phyloP scores from a whole-genome alignment of 1,140 invertebrate species.

The Diorhabda sublineata region DNA sequence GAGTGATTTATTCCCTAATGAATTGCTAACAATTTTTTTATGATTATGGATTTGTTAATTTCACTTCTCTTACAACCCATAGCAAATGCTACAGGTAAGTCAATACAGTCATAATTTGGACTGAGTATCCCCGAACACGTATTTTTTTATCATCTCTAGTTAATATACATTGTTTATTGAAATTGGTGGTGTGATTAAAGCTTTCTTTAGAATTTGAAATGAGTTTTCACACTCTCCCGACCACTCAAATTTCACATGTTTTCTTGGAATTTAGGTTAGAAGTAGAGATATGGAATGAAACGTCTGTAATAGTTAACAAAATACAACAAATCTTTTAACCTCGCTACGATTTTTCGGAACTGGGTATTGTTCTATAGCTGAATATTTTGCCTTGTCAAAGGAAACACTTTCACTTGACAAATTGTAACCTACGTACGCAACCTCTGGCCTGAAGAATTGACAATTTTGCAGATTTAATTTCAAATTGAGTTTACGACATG shows the following conservation, averaged over 20 bases:
- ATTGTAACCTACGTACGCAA: not conserved
- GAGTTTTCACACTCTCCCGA: not conserved
- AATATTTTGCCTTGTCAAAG: not conserved
- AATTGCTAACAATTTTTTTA: not conserved
- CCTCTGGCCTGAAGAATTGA: not conserved
- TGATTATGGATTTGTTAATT: not conserved
- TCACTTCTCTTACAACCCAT: not conserved
- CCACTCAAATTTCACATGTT: not conserved
- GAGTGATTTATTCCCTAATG: not conserved
- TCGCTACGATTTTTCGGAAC: not conserved
- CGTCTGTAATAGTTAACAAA: not conserved
- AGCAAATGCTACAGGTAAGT: not conserved
- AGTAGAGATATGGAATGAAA: too few species aligned
- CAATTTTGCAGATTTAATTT: not conserved
- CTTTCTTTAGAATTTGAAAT: not conserved
- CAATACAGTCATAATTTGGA: too few species aligned
- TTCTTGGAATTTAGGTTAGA: not conserved
- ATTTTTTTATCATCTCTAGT: not conserved
- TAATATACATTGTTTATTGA: not conserved
- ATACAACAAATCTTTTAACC: not conserved
- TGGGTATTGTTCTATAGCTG: not conserved
- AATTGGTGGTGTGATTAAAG: not conserved
- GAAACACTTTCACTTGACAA: not conserved
- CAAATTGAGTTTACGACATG: not conserved
- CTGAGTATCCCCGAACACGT: too few species aligned